Evolutionary conservation across 2,113 vertebrate species (phyloP).

Genomic region (Bos javanicus): DNA sequence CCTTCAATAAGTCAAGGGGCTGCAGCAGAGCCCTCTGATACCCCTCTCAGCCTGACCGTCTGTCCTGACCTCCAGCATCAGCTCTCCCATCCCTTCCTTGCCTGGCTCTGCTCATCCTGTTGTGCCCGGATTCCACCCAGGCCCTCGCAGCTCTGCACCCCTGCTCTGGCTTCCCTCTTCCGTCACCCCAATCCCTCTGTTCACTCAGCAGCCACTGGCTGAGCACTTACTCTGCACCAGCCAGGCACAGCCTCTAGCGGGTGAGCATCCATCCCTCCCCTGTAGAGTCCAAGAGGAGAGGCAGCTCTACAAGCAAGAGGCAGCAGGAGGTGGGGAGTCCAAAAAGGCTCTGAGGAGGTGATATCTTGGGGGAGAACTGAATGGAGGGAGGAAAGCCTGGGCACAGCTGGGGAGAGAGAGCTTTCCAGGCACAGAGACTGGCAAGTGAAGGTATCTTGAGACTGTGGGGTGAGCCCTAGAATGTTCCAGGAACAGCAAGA

Average conservation of each 20-base stretch:
- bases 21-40: not conserved
- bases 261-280: not conserved
- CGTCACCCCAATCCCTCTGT: not conserved
- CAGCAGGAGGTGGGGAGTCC: not conserved
- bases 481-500: not conserved
- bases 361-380: not conserved
- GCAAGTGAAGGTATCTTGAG: not conserved
- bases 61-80: not conserved
- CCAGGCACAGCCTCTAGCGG: not conserved
- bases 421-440: not conserved
- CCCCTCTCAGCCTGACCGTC: not conserved
- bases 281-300: not conserved
- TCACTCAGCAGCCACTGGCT: not conserved
- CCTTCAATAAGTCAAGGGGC: not conserved
- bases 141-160: not conserved
- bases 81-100: not conserved
- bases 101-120: not conserved
- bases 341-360: not conserved
- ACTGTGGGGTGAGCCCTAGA: not conserved
- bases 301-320: not conserved
- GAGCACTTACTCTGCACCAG: not conserved
- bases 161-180: not conserved
- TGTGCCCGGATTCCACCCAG: not conserved
- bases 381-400: not conserved
- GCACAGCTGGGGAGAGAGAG: not conserved